Evolutionary conservation across 2,888 invertebrate genomes (phyloP).

Genomic region (Nyleta sp.): DNA sequence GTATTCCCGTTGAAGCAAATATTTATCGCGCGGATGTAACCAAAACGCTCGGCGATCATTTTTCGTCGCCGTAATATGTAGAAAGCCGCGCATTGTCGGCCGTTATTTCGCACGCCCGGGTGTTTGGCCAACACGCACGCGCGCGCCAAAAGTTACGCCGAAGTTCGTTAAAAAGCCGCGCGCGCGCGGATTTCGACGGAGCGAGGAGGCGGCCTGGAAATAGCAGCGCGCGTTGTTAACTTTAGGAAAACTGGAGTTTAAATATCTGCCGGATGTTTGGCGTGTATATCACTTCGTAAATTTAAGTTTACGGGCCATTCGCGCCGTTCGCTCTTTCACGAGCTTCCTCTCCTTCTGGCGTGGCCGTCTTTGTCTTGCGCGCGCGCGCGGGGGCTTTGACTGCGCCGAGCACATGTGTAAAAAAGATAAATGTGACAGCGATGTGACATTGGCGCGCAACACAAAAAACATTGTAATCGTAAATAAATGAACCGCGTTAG

Average conservation of each 20-base stretch:
- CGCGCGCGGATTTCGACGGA: constrained; percentile 6
- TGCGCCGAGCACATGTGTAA: constrained; percentile 46
- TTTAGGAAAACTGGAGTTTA: constrained; percentile 77
- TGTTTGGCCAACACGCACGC: too few species aligned
- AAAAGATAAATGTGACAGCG: constrained; percentile 62
- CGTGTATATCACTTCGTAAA: constrained; percentile 81
- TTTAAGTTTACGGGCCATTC: constrained; percentile 78
- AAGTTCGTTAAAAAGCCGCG: constrained; percentile 31
- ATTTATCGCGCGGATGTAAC: constrained; percentile 59
- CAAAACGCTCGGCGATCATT: constrained; percentile 46
- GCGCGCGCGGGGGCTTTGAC: constrained; percentile 36
- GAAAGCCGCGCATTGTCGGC: constrained; percentile 31
- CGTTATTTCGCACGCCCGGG: too few species aligned
- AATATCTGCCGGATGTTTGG: constrained; percentile 81
- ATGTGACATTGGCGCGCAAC: constrained; percentile 53
- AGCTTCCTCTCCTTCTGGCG: constrained; percentile 37
- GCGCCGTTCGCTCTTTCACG: constrained; percentile 60
- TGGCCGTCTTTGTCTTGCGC: constrained; percentile 43
- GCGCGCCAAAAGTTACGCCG: constrained; percentile 19
- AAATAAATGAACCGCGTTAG: constrained; percentile 57
- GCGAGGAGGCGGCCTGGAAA: constrained; percentile 71
- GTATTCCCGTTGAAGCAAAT: constrained; percentile 57
- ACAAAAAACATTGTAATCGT: constrained; percentile 61
- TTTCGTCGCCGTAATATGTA: constrained; percentile 41
- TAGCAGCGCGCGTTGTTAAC: constrained; percentile 75